Percentiles rank a stretch among this genome's conserved stretches.
Conservation (phyloP, 64 coral and sea anemone species). For the Acropora tenuis region DNA sequence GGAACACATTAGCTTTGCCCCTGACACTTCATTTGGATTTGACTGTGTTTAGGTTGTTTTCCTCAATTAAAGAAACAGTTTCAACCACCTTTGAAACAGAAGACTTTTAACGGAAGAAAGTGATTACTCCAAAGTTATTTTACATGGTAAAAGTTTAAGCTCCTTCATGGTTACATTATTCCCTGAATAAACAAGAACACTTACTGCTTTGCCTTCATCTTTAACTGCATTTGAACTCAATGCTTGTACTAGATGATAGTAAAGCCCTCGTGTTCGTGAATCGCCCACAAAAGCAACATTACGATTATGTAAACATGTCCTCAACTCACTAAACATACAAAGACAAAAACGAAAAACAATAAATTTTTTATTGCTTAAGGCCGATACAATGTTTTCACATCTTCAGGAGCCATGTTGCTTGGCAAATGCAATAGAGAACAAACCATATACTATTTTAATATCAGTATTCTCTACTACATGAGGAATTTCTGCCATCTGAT, state of each 20-base stretch:
- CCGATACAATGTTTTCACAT: not conserved
- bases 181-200: not conserved
- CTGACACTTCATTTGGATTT: too few species aligned
- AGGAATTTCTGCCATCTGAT: too few species aligned
- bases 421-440: not conserved
- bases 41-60: too few species aligned
- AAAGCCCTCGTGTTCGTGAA: conserved; percentile 79
- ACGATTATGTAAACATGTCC: conserved; percentile 88
- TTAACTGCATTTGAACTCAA: conserved; percentile 34
- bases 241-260: conserved; percentile 70
- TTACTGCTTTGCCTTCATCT: conserved; percentile 8
- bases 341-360: not conserved
- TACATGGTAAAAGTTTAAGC: not conserved
- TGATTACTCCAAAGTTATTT: too few species aligned
- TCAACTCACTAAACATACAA: conserved; percentile 65
- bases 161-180: not conserved
- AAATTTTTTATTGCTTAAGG: not conserved
- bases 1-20: too few species aligned
- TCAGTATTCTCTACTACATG: too few species aligned
- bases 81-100: too few species aligned
- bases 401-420: not conserved
- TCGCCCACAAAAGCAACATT: conserved; percentile 87
- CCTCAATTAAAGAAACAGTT: too few species aligned
- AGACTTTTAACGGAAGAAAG: too few species aligned
- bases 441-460: too few species aligned